These are phyloP conservation scores for Automeris io DNA, from an alignment of 2,888 invertebrate genomes.

Conservation along the genomic window DNA sequence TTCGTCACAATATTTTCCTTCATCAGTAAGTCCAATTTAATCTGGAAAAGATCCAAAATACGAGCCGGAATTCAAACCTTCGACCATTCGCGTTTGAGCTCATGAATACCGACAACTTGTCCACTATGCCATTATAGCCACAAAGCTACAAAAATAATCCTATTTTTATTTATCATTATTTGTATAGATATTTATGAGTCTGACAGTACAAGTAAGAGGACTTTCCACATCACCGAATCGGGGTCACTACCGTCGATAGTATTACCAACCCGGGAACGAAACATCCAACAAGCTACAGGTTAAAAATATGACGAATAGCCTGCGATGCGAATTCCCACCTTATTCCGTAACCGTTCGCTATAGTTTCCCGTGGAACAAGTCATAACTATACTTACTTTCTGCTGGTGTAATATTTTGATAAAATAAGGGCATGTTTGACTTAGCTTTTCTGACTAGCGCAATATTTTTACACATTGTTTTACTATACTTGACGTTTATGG, in stretches of 20 bases:
- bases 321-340: constrained; percentile 3
- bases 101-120: too few relatives aligned
- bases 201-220: constrained; percentile 1
- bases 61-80: too few relatives aligned
- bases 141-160: too few relatives aligned
- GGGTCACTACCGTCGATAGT: constrained; percentile 24
- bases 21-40: too few relatives aligned
- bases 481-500: background rate
- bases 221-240: constrained; percentile 26
- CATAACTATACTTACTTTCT: constrained; percentile 1
- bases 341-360: background rate
- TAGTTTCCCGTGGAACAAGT: background rate
- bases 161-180: too few relatives aligned
- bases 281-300: constrained; percentile 17
- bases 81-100: too few relatives aligned
- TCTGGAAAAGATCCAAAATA: too few relatives aligned
- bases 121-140: too few relatives aligned
- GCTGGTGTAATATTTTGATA: constrained; percentile 8
- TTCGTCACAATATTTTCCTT: too few relatives aligned
- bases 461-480: background rate
- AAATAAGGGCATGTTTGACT: constrained; percentile 9
- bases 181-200: background rate
- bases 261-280: constrained; percentile 18
- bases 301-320: constrained; percentile 14
- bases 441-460: constrained; percentile 4